These are phyloP conservation scores for Drosophila peninsularis DNA, from an alignment of 2,888 invertebrate genomes.

Conservation along the genomic window DNA sequence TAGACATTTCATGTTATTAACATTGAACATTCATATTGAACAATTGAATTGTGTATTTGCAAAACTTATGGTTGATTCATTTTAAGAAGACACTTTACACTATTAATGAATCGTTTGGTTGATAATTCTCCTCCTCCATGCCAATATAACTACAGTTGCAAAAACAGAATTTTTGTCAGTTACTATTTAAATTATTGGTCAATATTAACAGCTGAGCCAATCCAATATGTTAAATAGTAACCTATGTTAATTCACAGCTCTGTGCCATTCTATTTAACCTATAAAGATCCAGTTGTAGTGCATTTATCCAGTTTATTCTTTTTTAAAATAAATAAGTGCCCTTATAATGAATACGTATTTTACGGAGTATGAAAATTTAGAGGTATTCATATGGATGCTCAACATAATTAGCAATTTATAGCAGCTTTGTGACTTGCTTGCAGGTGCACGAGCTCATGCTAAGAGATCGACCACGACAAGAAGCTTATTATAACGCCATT, in stretches of 20 bases:
- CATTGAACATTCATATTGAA: background rate
- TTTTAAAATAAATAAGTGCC: background rate
- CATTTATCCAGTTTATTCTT: conserved; percentile 3
- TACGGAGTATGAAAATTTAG: conserved; percentile 90
- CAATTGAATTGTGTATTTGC: too few species aligned
- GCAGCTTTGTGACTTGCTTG: conserved; percentile 40
- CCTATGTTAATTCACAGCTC: conserved; percentile 1
- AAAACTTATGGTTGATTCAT: background rate
- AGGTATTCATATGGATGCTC: conserved; percentile 86
- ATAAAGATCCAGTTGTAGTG: conserved; percentile 14
- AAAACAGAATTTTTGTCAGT: background rate
- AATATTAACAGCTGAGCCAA: background rate
- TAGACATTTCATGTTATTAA: conserved; percentile 17
- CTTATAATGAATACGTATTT: conserved; percentile 86
- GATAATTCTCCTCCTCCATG: background rate
- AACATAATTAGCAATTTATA: background rate
- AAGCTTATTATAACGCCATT: conserved; percentile 93
- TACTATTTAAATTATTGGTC: too few species aligned
- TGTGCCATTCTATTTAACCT: conserved; percentile 35
- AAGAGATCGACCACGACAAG: conserved; percentile 90
- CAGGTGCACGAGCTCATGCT: conserved; percentile 93
- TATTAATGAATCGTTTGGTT: too few species aligned
- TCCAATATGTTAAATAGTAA: background rate
- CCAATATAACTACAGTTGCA: background rate
- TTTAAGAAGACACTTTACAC: too few species aligned